A percentile compares a stretch with the other conserved stretches of the same genome.
phyloP scores from a whole-genome alignment of 1,140 invertebrate species.

The Drosophila aff. region DNA sequence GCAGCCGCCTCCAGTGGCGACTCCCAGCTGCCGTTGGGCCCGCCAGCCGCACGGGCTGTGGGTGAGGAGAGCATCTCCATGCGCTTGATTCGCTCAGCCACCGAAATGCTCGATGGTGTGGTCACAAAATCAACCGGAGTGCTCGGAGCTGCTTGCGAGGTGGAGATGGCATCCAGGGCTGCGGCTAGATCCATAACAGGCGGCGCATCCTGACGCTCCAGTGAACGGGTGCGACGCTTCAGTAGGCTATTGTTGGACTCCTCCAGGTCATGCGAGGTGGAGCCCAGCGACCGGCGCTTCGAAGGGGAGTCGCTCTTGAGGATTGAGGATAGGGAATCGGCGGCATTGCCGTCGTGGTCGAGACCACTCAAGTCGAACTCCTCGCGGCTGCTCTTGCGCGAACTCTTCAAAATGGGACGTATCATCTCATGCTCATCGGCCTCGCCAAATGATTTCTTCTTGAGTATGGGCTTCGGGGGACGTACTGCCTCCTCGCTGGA shows the following conservation, averaged over 20 bases:
- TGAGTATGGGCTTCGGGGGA: constrained; percentile 91
- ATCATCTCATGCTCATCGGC: constrained; percentile 89
- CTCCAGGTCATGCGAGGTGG: constrained; percentile 13
- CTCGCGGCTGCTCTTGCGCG: constrained; percentile 87
- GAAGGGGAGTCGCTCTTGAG: constrained; percentile 79
- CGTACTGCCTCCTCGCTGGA: constrained; percentile 79
- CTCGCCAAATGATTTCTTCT: constrained; percentile 93
- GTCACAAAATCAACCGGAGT: constrained; percentile 60
- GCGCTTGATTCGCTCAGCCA: constrained; percentile 80
- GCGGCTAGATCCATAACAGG: constrained; percentile 70
- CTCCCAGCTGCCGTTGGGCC: constrained; percentile 70
- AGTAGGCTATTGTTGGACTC: constrained; percentile 37
- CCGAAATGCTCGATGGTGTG: constrained; percentile 65
- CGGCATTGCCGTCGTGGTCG: constrained; percentile 31
- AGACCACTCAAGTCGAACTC: constrained; percentile 69
- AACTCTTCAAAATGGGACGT: constrained; percentile 91
- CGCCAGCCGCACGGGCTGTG: constrained; percentile 21
- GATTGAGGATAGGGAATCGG: constrained; percentile 61
- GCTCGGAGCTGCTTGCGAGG: constrained; percentile 45
- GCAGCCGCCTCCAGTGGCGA: constrained; percentile 57
- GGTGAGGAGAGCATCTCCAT: constrained; percentile 79
- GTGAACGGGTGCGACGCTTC: constrained; percentile 79
- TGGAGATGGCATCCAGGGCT: constrained; percentile 72
- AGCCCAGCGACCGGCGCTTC: constrained; percentile 71
- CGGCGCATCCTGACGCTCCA: constrained; percentile 71